Conservation (phyloP, 2,113 vertebrate species). For the Aepyceros melampus region DNA sequence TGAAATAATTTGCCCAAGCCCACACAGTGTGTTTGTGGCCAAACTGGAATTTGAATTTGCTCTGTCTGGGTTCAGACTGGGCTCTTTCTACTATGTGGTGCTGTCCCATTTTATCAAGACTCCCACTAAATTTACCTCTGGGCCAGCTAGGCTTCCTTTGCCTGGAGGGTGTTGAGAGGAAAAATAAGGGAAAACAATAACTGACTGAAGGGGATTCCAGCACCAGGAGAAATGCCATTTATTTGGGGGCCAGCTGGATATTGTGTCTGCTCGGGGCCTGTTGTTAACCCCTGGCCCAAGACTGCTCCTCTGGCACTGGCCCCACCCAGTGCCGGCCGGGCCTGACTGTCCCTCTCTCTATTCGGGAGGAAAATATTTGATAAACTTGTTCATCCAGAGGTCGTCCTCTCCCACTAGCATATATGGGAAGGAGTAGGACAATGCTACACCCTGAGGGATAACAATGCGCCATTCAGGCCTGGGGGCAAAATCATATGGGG, state of each 20-base stretch:
- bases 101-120: not conserved
- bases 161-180: not conserved
- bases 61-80: not conserved
- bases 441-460: not conserved
- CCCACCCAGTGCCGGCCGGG: no score
- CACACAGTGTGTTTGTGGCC: not conserved
- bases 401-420: not conserved
- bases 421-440: not conserved
- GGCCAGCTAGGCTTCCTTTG: not conserved
- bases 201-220: not conserved
- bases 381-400: not conserved
- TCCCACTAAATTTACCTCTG: not conserved
- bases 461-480: not conserved
- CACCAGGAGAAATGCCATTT: not conserved
- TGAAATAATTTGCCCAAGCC: not conserved
- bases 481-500: not conserved
- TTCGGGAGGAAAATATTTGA: not conserved
- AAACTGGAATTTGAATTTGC: not conserved
- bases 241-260: not conserved
- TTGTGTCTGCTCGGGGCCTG: not conserved
- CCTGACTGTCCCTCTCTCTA: not conserved
- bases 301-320: not conserved
- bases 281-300: no score
- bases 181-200: not conserved
- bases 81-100: not conserved